Evolutionary conservation across 2,113 vertebrate genomes (phyloP).

Genomic region (Scomber scombrus): DNA sequence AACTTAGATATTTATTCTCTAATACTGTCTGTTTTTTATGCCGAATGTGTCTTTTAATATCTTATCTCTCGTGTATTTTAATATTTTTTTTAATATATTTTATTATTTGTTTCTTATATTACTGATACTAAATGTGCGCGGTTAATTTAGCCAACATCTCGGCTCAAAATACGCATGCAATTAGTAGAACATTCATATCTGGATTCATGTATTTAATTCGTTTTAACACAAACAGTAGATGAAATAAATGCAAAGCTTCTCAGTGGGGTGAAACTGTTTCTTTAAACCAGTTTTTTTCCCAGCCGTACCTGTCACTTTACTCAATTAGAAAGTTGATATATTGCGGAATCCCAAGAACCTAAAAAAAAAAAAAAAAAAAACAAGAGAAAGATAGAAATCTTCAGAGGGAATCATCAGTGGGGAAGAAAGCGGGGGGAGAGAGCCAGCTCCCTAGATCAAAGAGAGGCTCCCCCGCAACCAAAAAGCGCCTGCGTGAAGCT

Average conservation of each 20-base stretch:
- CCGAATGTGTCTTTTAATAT: background rate
- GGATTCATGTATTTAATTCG: background rate
- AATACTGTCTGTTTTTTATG: background rate
- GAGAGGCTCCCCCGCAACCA: background rate
- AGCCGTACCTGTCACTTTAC: background rate
- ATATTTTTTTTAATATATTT: background rate
- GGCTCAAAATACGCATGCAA: background rate
- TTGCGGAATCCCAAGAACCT: background rate
- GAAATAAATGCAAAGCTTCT: background rate
- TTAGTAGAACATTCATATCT: background rate
- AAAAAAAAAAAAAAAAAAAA: background rate
- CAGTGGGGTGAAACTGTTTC: background rate
- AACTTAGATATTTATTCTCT: background rate
- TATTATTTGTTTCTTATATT: background rate
- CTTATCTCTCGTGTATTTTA: too few relatives aligned
- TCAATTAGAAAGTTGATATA: conserved; percentile 23
- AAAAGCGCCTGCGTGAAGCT: conserved; percentile 7
- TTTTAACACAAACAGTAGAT: background rate
- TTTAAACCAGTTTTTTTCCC: background rate
- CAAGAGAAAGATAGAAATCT: background rate
- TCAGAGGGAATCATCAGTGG: too few relatives aligned
- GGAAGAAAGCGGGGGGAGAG: too few relatives aligned
- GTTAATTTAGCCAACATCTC: background rate
- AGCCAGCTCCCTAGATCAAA: background rate
- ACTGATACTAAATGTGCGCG: background rate